Evolutionary conservation across 2,113 vertebrate genomes (phyloP), one percentile per base, ranked within the genome.

Genomic region (Fulmarus glacialis): DNA sequence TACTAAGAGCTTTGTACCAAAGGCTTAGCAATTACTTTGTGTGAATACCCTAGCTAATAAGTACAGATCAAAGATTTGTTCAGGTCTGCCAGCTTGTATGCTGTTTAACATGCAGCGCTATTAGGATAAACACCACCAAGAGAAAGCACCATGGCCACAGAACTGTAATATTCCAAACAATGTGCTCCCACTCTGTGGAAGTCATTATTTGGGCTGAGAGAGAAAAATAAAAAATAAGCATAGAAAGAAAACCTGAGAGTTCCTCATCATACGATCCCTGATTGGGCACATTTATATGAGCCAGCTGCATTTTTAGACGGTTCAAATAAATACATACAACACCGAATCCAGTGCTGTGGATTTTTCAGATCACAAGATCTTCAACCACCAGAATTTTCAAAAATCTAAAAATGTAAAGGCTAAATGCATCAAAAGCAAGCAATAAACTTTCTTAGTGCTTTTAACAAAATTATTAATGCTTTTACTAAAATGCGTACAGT

Each of bases 51-150:
- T 95, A 97, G 98, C 97, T 98, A 98, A 98, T 98, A 97, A 98
- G 98, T 98, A 98, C 93, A 98, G 97, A 98, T 98, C 97, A 98
- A 98, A 98, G 98, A 98, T 98, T 97, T 97, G 98, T 95, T 98
- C 87, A 90, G 93, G 97, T 98, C 96, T 98, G 93, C 95, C 96
- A 97, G 98, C 89, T 93, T 97, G 9, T 97, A 93, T 73, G 93
- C 94, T 98, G 96, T 96, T 98, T 98, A 97, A 98, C 96, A 98
- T 98, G 97, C 97, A 97, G 96, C 9, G 58, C 95, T 98, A 95
- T 96, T 92, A 98, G 79, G 95, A 98, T 97, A 98, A 98, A 98
- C 94, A 98, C 98, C 79, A 95, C 86, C 86, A 97, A 95, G 80
- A 94, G 89, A 95, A 96, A 88, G 88, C 71, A 97, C 94, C 77